Conservation (phyloP, 2,888 invertebrate species). For the Heliconius erato region DNA sequence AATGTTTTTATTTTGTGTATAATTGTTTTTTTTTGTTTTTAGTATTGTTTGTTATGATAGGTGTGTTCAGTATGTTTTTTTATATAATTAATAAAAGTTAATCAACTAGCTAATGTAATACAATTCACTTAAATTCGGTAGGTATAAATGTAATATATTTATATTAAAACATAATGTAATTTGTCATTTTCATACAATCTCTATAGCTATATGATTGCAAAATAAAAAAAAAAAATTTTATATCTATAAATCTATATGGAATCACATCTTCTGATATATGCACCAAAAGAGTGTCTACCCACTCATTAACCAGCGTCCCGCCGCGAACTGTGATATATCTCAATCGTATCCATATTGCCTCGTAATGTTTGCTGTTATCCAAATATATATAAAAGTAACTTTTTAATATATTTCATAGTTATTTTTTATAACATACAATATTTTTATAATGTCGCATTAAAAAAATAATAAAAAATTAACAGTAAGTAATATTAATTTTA, state of each 20-base stretch:
- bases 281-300: slow-evolving; percentile 72
- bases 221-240: not conserved
- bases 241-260: not conserved
- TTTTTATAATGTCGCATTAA: not conserved
- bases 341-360: slow-evolving; percentile 81
- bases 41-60: not conserved
- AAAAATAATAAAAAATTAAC: not conserved
- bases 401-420: not conserved
- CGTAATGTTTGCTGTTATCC: not conserved
- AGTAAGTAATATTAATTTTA: not conserved
- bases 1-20: slow-evolving; percentile 29
- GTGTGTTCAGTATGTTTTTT: not conserved
- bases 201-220: not conserved
- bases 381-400: not conserved
- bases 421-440: too few species aligned
- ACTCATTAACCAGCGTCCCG: slow-evolving; percentile 74
- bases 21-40: slow-evolving; percentile 7
- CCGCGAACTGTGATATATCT: slow-evolving; percentile 80
- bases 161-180: not conserved
- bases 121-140: not conserved
- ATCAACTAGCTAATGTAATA: not conserved
- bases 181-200: not conserved
- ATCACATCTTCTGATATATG: slow-evolving; percentile 59
- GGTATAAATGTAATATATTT: not conserved
- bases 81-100: not conserved